phyloP scores from a whole-genome alignment of 2,113 vertebrate species.

The Callaeas wilsoni region DNA sequence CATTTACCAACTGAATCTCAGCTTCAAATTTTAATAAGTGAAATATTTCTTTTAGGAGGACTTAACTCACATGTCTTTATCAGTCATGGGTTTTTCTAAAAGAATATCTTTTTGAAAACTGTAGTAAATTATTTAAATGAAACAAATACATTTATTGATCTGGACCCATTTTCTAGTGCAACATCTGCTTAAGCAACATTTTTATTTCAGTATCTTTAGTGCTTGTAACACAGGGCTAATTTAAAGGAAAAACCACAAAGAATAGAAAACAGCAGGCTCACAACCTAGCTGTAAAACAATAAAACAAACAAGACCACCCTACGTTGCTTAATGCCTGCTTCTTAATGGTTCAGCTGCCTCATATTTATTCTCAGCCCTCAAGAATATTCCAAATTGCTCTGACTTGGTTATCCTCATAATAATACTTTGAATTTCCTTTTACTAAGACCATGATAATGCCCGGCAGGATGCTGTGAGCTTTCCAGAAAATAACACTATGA shows the following conservation, averaged over 20 bases:
- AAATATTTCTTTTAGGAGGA: background rate
- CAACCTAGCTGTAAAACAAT: background rate
- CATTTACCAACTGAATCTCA: background rate
- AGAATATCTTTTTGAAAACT: background rate
- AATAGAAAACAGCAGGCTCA: constrained; percentile 2
- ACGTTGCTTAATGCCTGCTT: background rate
- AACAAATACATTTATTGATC: background rate
- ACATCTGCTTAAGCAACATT: background rate
- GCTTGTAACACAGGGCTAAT: constrained; percentile 1
- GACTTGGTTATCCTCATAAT: background rate
- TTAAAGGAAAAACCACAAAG: background rate
- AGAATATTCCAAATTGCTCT: background rate
- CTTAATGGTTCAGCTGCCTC: background rate
- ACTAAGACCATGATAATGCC: background rate
- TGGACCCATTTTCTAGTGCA: background rate
- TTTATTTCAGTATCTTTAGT: background rate
- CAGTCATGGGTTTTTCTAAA: background rate
- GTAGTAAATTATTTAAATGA: background rate
- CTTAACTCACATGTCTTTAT: background rate
- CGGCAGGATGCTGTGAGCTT: background rate
- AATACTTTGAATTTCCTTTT: background rate
- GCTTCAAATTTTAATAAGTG: background rate
- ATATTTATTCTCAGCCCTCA: constrained; percentile 10
- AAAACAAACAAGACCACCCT: background rate
- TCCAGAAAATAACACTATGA: background rate